These are phyloP conservation scores for Athripsodes cinereus DNA, from an alignment of 2,888 invertebrate genomes.

Conservation along the genomic window DNA sequence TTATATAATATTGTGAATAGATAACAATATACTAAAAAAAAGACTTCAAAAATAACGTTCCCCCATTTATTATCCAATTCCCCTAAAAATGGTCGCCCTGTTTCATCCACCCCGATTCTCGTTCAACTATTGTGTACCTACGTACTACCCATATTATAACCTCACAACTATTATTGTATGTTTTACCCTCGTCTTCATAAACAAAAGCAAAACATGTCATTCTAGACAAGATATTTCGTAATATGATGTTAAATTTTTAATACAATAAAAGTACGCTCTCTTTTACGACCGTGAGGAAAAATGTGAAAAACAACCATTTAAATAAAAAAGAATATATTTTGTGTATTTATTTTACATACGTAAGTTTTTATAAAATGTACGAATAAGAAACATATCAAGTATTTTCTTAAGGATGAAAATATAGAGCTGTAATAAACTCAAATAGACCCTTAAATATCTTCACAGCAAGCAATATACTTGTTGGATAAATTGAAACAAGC, in stretches of 20 bases:
- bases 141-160: not conserved
- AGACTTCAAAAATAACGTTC: not conserved
- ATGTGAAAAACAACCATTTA: not conserved
- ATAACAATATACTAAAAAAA: not conserved
- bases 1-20: not conserved
- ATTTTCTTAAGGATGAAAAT: no score
- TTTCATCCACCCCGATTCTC: not conserved
- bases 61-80: not conserved
- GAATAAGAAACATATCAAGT: no score
- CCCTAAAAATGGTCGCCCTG: not conserved
- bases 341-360: no score
- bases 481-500: no score
- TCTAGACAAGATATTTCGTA: not conserved
- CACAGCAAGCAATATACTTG: no score
- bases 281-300: not conserved
- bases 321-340: no score
- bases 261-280: not conserved
- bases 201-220: conserved; percentile 15
- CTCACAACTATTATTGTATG: conserved; percentile 5
- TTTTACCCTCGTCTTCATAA: conserved; percentile 11
- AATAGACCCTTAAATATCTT: no score
- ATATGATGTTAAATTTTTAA: conserved; percentile 4
- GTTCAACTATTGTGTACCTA: not conserved
- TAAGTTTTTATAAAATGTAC: no score
- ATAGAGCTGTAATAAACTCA: no score